These are phyloP conservation scores for Drepanosiphum platanoidis DNA, from an alignment of 2,888 invertebrate species.

Conservation along the genomic window DNA sequence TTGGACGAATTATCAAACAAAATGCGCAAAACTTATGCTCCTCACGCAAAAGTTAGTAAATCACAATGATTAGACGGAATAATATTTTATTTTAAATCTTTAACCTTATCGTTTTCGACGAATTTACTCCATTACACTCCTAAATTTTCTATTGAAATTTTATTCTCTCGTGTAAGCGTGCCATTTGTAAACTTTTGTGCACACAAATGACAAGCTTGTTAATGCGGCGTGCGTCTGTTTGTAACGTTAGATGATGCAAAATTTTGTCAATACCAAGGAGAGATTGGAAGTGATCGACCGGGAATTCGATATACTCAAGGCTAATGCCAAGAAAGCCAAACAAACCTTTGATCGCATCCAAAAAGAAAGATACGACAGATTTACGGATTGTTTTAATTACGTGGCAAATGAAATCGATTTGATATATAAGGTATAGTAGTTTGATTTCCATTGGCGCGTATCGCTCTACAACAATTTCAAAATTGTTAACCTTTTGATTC, in stretches of 20 bases:
- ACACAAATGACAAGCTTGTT: too few species aligned
- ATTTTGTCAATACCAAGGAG: constrained; percentile 91
- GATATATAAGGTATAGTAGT: constrained; percentile 90
- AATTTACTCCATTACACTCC: too few species aligned
- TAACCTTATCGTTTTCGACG: too few species aligned
- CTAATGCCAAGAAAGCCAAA: constrained; percentile 93
- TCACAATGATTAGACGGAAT: neutral
- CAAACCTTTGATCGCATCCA: constrained; percentile 94
- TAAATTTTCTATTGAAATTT: constrained; percentile 63
- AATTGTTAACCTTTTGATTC: constrained; percentile 20
- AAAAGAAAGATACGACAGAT: constrained; percentile 91
- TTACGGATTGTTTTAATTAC: constrained; percentile 95
- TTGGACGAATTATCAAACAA: constrained; percentile 85
- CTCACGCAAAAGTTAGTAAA: constrained; percentile 83
- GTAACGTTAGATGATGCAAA: constrained; percentile 79
- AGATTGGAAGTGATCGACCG: constrained; percentile 95
- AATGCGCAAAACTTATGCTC: constrained; percentile 94
- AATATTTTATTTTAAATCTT: too few species aligned
- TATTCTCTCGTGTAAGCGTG: too few species aligned
- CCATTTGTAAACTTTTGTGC: too few species aligned
- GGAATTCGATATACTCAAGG: constrained; percentile 93
- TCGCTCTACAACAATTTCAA: neutral
- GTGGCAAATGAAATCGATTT: constrained; percentile 97
- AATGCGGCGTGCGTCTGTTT: too few species aligned
- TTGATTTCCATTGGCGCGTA: neutral